phyloP scores from a whole-genome alignment of 2,888 invertebrate species.

The Disparrhopalites patrizii region DNA sequence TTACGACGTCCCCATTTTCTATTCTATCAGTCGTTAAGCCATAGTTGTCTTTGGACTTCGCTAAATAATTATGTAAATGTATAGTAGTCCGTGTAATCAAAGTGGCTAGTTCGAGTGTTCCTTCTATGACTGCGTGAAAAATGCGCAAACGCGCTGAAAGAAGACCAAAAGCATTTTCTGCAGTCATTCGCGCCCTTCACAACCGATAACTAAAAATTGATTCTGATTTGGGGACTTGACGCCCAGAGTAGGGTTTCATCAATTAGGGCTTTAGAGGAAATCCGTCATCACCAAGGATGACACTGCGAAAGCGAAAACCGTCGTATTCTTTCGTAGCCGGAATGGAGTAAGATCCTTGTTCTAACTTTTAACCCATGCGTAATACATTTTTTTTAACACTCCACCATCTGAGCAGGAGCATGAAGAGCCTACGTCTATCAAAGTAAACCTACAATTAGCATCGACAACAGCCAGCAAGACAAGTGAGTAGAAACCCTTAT shows the following conservation, averaged over 20 bases:
- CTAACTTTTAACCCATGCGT: constrained; percentile 8
- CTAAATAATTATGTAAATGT: constrained; percentile 32
- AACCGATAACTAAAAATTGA: constrained; percentile 33
- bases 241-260: constrained; percentile 23
- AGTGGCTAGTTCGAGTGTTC: constrained; percentile 29
- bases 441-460: constrained; percentile 26
- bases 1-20: background rate
- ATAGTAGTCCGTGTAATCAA: constrained; percentile 20
- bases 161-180: constrained; percentile 39
- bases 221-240: background rate
- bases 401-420: constrained; percentile 33
- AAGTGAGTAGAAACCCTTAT: constrained; percentile 35
- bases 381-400: constrained; percentile 16
- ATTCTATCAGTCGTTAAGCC: constrained; percentile 5
- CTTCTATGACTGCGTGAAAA: constrained; percentile 34
- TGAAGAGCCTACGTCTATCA: constrained; percentile 32
- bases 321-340: constrained; percentile 20
- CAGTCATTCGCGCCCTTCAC: constrained; percentile 27
- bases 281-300: constrained; percentile 25
- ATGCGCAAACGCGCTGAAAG: constrained; percentile 37
- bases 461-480: constrained; percentile 30
- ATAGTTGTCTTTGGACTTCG: constrained; percentile 9
- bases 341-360: constrained; percentile 12
- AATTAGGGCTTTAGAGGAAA: constrained; percentile 20
- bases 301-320: constrained; percentile 4